These are phyloP conservation scores for Vombatus ursinus DNA, from an alignment of 2,113 vertebrate genomes.

Conservation along the genomic window DNA sequence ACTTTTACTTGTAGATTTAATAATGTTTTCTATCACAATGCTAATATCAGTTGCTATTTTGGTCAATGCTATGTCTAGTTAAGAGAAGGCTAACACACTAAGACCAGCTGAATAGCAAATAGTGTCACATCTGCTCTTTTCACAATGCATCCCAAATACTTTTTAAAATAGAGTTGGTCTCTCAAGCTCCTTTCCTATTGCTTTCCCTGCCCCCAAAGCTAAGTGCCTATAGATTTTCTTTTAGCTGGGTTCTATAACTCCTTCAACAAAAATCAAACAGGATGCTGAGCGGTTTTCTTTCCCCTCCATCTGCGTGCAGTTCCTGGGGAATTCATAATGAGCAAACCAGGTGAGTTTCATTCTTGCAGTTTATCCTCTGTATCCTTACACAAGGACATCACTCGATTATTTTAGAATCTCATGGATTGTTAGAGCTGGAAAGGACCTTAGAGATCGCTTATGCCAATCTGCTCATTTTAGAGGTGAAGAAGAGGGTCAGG, in stretches of 20 bases:
- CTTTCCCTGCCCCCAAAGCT: slow-evolving; percentile 33
- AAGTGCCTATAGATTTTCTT: slow-evolving; percentile 55
- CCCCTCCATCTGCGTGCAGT: neutral
- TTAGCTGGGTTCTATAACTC: neutral
- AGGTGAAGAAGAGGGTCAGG: neutral
- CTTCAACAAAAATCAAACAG: slow-evolving; percentile 46
- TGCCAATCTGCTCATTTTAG: neutral
- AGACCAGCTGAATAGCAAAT: neutral
- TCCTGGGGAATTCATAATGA: slow-evolving; percentile 15
- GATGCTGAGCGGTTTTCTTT: neutral
- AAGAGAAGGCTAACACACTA: neutral
- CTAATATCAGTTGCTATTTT: slow-evolving; percentile 33
- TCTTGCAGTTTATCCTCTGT: slow-evolving; percentile 21
- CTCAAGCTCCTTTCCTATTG: neutral
- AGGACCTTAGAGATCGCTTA: neutral
- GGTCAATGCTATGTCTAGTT: neutral
- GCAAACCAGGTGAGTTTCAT: neutral
- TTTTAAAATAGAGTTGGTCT: neutral
- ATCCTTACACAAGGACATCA: slow-evolving; percentile 5
- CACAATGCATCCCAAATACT: neutral
- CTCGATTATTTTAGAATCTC: slow-evolving; percentile 1
- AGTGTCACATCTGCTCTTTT: neutral
- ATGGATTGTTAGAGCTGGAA: neutral
- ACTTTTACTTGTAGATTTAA: slow-evolving; percentile 57
- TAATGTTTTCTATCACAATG: neutral